These are phyloP conservation scores for Gryllus bimaculatus DNA, from an alignment of 1,140 invertebrate species.

Conservation along the genomic window DNA sequence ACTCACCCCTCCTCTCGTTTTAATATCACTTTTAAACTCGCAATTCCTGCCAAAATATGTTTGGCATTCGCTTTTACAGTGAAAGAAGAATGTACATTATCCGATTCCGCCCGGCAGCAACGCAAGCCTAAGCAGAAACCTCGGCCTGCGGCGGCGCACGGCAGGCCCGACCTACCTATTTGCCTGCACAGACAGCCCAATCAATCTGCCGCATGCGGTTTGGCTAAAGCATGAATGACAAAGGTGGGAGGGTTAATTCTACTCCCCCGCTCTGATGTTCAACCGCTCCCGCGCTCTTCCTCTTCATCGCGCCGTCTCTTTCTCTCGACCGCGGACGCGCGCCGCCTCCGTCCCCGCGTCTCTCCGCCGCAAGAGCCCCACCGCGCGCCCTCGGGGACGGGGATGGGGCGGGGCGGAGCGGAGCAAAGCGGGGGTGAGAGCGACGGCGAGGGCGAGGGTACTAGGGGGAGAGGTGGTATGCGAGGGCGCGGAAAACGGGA, in stretches of 20 bases:
- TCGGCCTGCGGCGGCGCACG: not conserved
- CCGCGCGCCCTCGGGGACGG: too few species aligned
- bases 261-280: not conserved
- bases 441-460: not conserved
- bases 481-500: not conserved
- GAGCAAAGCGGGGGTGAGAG: not conserved
- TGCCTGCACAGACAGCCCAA: constrained; percentile 18
- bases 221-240: constrained; percentile 24
- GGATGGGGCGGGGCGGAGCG: not conserved
- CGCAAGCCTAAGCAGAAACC: constrained; percentile 14
- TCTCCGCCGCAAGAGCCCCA: not conserved
- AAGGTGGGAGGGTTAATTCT: constrained; percentile 17
- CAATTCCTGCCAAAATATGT: constrained; percentile 26
- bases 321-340: not conserved
- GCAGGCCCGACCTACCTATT: constrained; percentile 8
- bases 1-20: constrained; percentile 21
- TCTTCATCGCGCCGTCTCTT: not conserved
- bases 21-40: constrained; percentile 26
- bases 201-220: constrained; percentile 24
- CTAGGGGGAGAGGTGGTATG: not conserved
- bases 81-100: constrained; percentile 26
- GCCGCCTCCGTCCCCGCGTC: not conserved
- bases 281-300: not conserved
- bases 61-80: constrained; percentile 25
- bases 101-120: constrained; percentile 23